Percentiles rank a stretch among this genome's conserved stretches.
These are phyloP conservation scores for Nemopilema nomurai DNA, from an alignment of 30 jellyfish, hydroid and myxozoan genomes.

Conservation along the genomic window DNA sequence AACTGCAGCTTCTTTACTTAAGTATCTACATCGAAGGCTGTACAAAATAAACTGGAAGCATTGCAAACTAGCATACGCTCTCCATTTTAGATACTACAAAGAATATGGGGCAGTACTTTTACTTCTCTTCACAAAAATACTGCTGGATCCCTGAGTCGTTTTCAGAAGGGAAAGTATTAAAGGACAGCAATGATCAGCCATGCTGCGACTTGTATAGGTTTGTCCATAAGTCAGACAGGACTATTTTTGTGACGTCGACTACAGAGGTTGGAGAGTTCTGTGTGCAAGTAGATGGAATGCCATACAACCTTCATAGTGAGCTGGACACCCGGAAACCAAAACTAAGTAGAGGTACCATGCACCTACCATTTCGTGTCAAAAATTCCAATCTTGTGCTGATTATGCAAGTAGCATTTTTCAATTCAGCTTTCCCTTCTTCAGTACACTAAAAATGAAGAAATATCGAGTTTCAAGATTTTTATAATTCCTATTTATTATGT, in stretches of 20 bases:
- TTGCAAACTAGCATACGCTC: no score
- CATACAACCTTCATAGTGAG: not conserved
- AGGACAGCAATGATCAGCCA: not conserved
- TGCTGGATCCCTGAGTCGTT: conserved; percentile 17
- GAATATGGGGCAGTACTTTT: not conserved
- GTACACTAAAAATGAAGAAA: no score
- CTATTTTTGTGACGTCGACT: not conserved
- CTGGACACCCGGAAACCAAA: not conserved
- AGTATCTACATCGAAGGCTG: no score
- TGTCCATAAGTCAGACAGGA: not conserved
- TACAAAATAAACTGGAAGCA: no score
- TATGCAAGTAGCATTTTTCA: no score
- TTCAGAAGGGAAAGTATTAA: not conserved
- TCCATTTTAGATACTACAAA: not conserved
- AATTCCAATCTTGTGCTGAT: no score
- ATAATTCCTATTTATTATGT: no score
- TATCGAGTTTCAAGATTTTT: no score
- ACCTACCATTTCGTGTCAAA: no score
- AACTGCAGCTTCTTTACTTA: no score
- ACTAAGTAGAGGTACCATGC: not conserved
- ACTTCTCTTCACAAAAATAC: not conserved
- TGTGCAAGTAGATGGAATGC: conserved; percentile 13
- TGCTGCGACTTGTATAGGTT: not conserved
- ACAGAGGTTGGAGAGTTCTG: not conserved
- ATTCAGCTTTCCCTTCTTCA: no score